phyloP scores from a whole-genome alignment of 2,888 invertebrate species.

The Leptinotarsa peninsularis region DNA sequence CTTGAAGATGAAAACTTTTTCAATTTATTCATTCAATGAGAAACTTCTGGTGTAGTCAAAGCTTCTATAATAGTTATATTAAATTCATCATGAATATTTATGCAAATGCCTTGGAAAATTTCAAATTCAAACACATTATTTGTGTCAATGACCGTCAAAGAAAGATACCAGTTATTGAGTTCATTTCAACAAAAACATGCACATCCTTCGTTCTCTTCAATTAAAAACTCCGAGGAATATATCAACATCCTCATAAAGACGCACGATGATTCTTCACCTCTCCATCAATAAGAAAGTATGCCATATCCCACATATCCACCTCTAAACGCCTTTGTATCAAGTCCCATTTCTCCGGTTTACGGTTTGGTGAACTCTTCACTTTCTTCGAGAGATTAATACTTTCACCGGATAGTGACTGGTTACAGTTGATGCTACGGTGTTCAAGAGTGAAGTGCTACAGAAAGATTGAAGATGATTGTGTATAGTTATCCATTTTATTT shows the following conservation, averaged over 20 bases:
- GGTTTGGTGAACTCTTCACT: conserved; percentile 28
- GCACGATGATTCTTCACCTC: neutral
- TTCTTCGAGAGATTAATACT: conserved; percentile 41
- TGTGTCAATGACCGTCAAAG: neutral
- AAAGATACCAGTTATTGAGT: neutral
- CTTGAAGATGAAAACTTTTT: too few species aligned
- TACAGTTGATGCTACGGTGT: conserved; percentile 35
- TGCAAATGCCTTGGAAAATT: too few species aligned
- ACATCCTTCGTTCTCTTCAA: neutral
- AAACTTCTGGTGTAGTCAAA: too few species aligned
- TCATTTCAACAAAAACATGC: neutral
- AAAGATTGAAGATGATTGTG: conserved; percentile 47
- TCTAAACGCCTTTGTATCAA: conserved; percentile 38
- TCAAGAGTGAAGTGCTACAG: conserved; percentile 32
- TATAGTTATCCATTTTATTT: conserved; percentile 52
- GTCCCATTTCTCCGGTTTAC: conserved; percentile 52
- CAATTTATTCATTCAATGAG: too few species aligned
- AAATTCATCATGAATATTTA: too few species aligned
- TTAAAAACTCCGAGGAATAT: neutral
- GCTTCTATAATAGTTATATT: too few species aligned
- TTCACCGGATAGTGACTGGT: conserved; percentile 31
- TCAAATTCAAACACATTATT: neutral
- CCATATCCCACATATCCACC: neutral
- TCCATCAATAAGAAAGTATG: conserved; percentile 17
- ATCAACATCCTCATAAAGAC: neutral